These are phyloP conservation scores for Pangasius krempfi DNA, from an alignment of 2,797 vertebrate species.

Conservation along the genomic window DNA sequence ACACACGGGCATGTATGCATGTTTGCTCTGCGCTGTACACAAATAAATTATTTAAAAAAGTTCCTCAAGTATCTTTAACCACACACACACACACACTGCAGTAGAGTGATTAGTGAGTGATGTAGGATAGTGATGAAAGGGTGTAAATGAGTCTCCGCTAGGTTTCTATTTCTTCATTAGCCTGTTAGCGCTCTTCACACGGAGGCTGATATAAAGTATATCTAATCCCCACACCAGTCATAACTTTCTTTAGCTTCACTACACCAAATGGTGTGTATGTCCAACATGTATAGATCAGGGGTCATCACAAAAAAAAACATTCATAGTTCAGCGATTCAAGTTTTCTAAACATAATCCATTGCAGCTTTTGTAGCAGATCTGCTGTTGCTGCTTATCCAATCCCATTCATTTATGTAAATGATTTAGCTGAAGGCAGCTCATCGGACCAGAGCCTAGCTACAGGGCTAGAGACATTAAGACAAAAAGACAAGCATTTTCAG, in stretches of 20 bases:
- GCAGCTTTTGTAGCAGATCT: neutral
- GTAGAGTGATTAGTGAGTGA: neutral
- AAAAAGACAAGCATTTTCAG: neutral
- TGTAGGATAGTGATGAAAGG: constrained; percentile 18
- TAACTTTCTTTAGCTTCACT: neutral
- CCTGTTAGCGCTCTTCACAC: neutral
- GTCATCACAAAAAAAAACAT: neutral
- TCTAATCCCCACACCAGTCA: neutral
- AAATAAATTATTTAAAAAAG: constrained; percentile 8
- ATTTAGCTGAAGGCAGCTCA: neutral
- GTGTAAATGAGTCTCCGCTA: constrained; percentile 24
- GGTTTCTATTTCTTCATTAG: constrained; percentile 27
- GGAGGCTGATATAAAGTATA: neutral
- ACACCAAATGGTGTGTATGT: neutral
- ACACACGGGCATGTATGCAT: neutral
- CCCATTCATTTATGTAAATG: neutral
- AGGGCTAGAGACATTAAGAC: neutral
- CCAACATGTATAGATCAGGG: neutral
- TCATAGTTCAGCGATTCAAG: neutral
- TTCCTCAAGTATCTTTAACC: constrained; percentile 1
- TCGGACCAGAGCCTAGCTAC: neutral
- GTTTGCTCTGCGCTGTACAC: neutral
- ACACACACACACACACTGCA: neutral
- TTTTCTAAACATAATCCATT: neutral
- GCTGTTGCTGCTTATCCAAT: neutral